phyloP scores from a whole-genome alignment of 2,888 invertebrate genomes.

The Sarcophaga carnaria region DNA sequence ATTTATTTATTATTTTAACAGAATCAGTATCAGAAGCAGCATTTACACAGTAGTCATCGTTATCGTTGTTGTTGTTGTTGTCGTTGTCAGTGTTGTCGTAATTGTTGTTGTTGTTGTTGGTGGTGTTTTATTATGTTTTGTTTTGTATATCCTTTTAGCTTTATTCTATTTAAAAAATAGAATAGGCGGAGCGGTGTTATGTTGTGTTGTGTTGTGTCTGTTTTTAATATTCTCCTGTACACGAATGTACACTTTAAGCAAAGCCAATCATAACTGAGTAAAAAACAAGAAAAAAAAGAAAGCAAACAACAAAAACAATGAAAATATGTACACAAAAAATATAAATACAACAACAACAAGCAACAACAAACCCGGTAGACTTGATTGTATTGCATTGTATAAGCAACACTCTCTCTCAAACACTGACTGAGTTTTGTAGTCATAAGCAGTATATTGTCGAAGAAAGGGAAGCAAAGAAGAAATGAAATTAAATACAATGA shows the following conservation, averaged over 20 bases:
- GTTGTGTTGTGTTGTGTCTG: constrained; percentile 34
- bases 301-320: not conserved
- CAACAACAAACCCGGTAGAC: constrained; percentile 56
- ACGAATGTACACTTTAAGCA: constrained; percentile 66
- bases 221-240: constrained; percentile 62
- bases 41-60: constrained; percentile 42
- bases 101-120: constrained; percentile 34
- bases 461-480: constrained; percentile 11
- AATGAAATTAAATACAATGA: constrained; percentile 18
- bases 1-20: constrained; percentile 81
- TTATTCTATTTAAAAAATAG: constrained; percentile 69
- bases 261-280: constrained; percentile 80
- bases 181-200: constrained; percentile 68
- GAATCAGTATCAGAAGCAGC: constrained; percentile 70
- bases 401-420: not conserved
- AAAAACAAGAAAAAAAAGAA: constrained; percentile 47
- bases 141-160: constrained; percentile 68
- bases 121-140: constrained; percentile 54
- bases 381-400: constrained; percentile 61
- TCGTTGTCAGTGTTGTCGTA: constrained; percentile 23
- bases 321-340: constrained; percentile 24
- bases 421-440: constrained; percentile 28
- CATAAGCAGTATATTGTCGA: not conserved
- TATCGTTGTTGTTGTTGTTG: constrained; percentile 28
- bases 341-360: constrained; percentile 26